Evolutionary conservation across 1,140 invertebrate species (phyloP).

Genomic region (Dendroctonus ponderosae): DNA sequence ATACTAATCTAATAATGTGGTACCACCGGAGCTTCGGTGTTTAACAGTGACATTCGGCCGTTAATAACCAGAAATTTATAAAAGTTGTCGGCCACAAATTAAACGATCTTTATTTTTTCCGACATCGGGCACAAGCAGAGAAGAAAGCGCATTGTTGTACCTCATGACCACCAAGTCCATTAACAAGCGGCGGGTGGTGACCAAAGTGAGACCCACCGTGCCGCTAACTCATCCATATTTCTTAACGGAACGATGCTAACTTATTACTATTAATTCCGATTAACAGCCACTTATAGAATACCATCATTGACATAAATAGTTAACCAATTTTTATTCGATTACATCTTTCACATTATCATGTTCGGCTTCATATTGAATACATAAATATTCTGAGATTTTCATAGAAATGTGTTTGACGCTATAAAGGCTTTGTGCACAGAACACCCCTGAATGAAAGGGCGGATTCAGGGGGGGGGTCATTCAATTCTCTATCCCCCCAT

Average conservation of each 20-base stretch:
- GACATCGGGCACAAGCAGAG: slow-evolving; percentile 17
- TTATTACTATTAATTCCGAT: slow-evolving; percentile 17
- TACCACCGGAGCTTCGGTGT: slow-evolving; percentile 2
- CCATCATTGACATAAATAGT: neutral
- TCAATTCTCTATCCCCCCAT: too few relatives aligned
- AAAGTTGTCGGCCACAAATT: slow-evolving; percentile 22
- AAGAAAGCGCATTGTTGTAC: slow-evolving; percentile 19
- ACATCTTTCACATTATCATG: neutral
- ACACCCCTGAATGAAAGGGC: too few relatives aligned
- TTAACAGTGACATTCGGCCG: slow-evolving; percentile 10
- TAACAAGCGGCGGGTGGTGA: slow-evolving; percentile 15
- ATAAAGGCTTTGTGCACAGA: too few relatives aligned
- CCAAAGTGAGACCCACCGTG: slow-evolving; percentile 17
- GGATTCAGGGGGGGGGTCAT: too few relatives aligned
- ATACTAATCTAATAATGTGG: too few relatives aligned
- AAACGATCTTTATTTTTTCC: slow-evolving; percentile 20
- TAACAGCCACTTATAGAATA: too few relatives aligned
- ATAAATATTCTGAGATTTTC: neutral
- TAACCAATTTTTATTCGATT: slow-evolving; percentile 3
- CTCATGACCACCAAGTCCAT: slow-evolving; percentile 15
- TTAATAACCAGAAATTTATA: slow-evolving; percentile 16
- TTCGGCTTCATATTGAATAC: neutral
- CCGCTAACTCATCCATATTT: slow-evolving; percentile 11
- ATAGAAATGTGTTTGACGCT: too few relatives aligned
- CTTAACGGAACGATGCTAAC: slow-evolving; percentile 14